Evolutionary conservation across 2,888 invertebrate genomes (phyloP), one percentile per base, ranked within the genome.

Genomic region (Lasioglossum pauxillum): DNA sequence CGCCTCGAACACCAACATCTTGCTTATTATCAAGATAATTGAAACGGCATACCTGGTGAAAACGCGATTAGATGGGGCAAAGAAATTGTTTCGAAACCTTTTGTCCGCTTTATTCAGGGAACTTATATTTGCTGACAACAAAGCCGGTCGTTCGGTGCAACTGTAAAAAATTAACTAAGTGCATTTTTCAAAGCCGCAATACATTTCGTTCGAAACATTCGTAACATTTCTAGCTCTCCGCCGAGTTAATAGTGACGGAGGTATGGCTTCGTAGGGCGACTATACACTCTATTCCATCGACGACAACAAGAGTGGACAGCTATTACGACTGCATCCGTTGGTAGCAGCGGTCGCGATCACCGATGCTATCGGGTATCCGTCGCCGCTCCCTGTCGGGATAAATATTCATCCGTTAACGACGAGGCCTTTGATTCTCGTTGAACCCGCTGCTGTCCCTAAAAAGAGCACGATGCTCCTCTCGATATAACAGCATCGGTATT

Each of bases 351-450:
- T 35, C 31, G 31, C 31, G 67, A 67, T 35, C 41, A n/a, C 23
- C 71, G n/a, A 41, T 41, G 44, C 41, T n/a, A 71, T 41, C 71
- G 41, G 71, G n/a, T n/a, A n/a, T 44, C 44, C 72, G 27, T 72
- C 46, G 46, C 31, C 19, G 27, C 73, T 49, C 49, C 73, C 44
- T 46, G 16, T 44, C 23, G 41, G 19, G 44, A 73, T 73, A 73
- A 73, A 73, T 73, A 72, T 72, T 72, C 72, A 72, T 46, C 44
- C 16, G 44, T 72, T 44, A 72, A 72, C 31, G 41, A 41, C 67
- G 35, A 19, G 27, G 1, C 72, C 44, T 69, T 10, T 60, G 60
- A 41, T 41, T 60, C 53, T 10, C 14, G 19, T 60, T 41, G n/a
- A 16, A 1, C 38, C 16, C 27, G n/a, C 16, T 60, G 57, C 53